Conservation (phyloP, 2,113 vertebrate species). For the Genyomyrus donnyi region DNA sequence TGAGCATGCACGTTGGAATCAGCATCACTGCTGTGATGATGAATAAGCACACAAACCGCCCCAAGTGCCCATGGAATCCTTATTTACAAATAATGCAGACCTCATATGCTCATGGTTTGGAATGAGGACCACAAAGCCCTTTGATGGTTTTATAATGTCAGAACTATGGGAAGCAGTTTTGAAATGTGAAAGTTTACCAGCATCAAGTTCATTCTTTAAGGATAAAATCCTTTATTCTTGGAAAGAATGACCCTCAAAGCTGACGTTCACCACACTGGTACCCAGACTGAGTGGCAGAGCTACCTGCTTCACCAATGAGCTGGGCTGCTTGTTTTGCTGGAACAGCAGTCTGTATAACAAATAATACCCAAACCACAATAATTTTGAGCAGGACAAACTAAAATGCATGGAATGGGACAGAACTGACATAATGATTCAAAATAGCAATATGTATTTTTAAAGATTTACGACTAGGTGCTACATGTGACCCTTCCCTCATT, state of each 20-base stretch:
- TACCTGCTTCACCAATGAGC: not conserved
- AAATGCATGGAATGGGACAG: not conserved
- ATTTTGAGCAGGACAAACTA: not conserved
- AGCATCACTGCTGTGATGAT: not conserved
- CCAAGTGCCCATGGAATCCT: not conserved
- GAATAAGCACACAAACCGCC: not conserved
- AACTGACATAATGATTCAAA: not conserved
- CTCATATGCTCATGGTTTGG: not conserved
- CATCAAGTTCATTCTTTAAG: not conserved
- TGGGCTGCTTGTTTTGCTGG: not conserved
- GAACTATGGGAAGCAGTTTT: not conserved
- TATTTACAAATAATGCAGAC: not conserved
- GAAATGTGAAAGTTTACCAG: not conserved
- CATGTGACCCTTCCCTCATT: not conserved
- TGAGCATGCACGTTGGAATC: not conserved
- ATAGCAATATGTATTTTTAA: not conserved
- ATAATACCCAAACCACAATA: not conserved
- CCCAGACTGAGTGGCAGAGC: not conserved
- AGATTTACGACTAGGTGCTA: not conserved
- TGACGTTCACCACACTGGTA: not conserved
- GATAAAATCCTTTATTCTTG: not conserved
- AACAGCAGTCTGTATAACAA: not conserved
- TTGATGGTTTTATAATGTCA: not conserved
- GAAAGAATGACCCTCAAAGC: not conserved
- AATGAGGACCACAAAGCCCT: constrained; percentile 20